Percentiles rank a stretch among this genome's conserved stretches.
phyloP scores from a whole-genome alignment of 2,888 invertebrate genomes.

The Rhagonycha fulva region DNA sequence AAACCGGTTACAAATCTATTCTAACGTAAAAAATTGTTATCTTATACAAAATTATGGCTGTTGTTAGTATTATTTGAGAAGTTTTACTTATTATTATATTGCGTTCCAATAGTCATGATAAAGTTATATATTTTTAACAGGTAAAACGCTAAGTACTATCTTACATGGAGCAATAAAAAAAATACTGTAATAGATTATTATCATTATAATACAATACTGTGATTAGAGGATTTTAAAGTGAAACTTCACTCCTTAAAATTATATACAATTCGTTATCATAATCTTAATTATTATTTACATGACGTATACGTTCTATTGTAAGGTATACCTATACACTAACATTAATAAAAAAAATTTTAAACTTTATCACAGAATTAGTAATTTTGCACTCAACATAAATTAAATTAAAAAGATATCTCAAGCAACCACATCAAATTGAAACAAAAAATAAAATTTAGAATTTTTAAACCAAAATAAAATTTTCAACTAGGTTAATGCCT shows the following conservation, averaged over 20 bases:
- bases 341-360: constrained; percentile 2
- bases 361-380: constrained; percentile 25
- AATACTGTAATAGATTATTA: not conserved
- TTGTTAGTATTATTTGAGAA: not conserved
- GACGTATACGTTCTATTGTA: not conserved
- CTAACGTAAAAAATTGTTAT: not conserved
- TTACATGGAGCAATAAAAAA: not conserved
- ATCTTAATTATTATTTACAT: constrained; percentile 1
- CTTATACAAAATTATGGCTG: not conserved
- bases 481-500: not conserved
- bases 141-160: not conserved
- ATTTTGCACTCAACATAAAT: constrained; percentile 16
- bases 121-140: not conserved
- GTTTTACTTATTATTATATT: not conserved
- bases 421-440: not conserved
- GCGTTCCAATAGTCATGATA: not conserved
- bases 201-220: not conserved
- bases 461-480: not conserved
- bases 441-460: not conserved
- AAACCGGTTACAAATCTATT: not conserved
- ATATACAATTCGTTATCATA: not conserved
- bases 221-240: not conserved
- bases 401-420: constrained; percentile 4
- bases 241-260: not conserved
- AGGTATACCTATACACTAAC: not conserved